phyloP scores from a whole-genome alignment of 1,140 invertebrate species.

The Cephus cinctus region DNA sequence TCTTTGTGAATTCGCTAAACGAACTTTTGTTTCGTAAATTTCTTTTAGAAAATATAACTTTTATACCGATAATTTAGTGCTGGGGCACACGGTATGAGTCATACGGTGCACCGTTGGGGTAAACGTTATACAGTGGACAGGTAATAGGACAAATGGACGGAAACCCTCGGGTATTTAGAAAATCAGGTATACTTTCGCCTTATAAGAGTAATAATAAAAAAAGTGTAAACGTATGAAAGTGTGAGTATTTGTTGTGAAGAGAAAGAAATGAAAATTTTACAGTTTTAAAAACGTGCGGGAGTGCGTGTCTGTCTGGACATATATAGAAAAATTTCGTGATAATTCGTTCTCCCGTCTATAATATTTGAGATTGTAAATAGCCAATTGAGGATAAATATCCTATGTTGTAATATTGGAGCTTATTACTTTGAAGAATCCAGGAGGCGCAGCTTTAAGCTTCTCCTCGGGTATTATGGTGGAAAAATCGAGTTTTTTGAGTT shows the following conservation, averaged over 20 bases:
- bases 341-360: no score
- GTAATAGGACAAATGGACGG: no score
- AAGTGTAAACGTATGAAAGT: no score
- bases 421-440: slow-evolving; percentile 37
- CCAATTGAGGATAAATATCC: slow-evolving; percentile 29
- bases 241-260: slow-evolving; percentile 18
- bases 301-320: no score
- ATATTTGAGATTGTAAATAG: slow-evolving; percentile 21
- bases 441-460: slow-evolving; percentile 33
- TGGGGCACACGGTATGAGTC: no score
- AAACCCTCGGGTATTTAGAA: no score
- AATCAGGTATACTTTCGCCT: no score
- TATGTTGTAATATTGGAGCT: slow-evolving; percentile 8
- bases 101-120: no score
- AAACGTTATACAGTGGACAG: no score
- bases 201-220: no score
- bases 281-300: slow-evolving; percentile 13
- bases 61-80: background rate
- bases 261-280: slow-evolving; percentile 21
- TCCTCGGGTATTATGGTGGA: slow-evolving; percentile 43
- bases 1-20: background rate
- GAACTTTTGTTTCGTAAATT: background rate
- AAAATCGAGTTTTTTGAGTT: slow-evolving; percentile 55
- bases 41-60: background rate
- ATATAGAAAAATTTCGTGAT: no score